Base-by-base conservation (phyloP, 2,113 vertebrate species). In the Cheirogaleus medius region DNA sequence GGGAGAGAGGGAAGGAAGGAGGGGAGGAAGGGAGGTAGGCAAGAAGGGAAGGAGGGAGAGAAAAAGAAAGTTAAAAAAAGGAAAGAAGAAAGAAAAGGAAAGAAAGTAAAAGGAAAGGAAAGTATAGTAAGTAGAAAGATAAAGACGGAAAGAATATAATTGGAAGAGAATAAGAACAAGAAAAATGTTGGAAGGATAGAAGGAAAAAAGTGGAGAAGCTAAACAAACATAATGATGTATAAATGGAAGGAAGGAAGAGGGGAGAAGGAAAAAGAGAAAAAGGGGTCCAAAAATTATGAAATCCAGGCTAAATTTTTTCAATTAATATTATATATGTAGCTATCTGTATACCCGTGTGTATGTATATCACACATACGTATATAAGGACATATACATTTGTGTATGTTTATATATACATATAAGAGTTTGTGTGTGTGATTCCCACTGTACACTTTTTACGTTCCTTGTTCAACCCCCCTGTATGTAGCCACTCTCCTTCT, bases 11-110 rank as follows among this genome's bases (percentile, higher is more conserved):
- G 17, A 68, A 14, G 6, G 10, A 5, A 8, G 18, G 1, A 6
- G 42, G 6, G 34, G 54, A 29, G 15, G 0, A 78, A 80, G 37
- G 37, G 37, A 64, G 52, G 37, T n/a, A 27, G 47, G 27, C 15
- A 64, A 8, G 4, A 17, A 8, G 8, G 14, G 8, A 14, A 34
- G 3, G 34, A 64, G 34, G 9, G 1, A 9, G 6, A 15, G 23
- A 11, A 69, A 77, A 49, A 14, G 8, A 73, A 42, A 21, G n/a
- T 78, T 54, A 5, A 13, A 32, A 56, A 47, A 54, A 25, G 8
- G 15, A 80, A 47, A 52, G 13, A 25, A 47, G 39, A 23, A 37
- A 82, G 56, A 37, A 87, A 91, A 63, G 47, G 60, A 8, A 52
- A 34, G 6, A 39, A 71, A 71, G 69, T 34, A 44, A 69, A 87